A percentile compares a stretch with the other conserved stretches of the same genome.
These are phyloP conservation scores for Xerus rutilus DNA, from an alignment of 2,797 vertebrate species.

Conservation along the genomic window DNA sequence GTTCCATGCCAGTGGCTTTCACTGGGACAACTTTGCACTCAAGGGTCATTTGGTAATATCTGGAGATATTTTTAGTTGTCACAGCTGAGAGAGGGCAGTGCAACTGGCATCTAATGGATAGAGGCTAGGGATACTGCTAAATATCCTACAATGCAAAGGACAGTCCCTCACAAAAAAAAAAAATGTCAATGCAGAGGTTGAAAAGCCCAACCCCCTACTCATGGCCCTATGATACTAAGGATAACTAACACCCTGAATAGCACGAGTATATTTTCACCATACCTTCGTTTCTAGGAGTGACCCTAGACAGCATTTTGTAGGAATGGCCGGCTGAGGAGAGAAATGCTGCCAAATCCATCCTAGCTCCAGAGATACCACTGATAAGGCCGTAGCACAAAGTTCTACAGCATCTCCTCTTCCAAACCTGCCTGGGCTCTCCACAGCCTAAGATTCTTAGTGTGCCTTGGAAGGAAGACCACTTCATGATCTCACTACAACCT, in stretches of 20 bases:
- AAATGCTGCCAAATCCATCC: neutral
- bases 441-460: neutral
- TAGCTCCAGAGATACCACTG: neutral
- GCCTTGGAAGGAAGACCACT: neutral
- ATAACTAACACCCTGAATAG: neutral
- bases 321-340: neutral
- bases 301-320: neutral
- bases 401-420: neutral
- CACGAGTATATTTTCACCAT: neutral
- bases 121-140: neutral
- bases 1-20: neutral
- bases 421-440: neutral
- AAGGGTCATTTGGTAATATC: neutral
- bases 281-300: neutral
- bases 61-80: neutral
- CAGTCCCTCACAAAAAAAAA: neutral
- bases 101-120: neutral
- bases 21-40: neutral
- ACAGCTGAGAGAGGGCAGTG: neutral
- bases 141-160: neutral
- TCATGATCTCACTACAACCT: neutral
- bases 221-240: neutral
- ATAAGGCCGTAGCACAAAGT: neutral
- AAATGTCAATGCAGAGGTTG: neutral
- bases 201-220: neutral